Percentiles rank a stretch among this genome's conserved stretches.
Evolutionary conservation across 92 coral and sea anemone genomes (phyloP).

Genomic region (Actinostola sp.): DNA sequence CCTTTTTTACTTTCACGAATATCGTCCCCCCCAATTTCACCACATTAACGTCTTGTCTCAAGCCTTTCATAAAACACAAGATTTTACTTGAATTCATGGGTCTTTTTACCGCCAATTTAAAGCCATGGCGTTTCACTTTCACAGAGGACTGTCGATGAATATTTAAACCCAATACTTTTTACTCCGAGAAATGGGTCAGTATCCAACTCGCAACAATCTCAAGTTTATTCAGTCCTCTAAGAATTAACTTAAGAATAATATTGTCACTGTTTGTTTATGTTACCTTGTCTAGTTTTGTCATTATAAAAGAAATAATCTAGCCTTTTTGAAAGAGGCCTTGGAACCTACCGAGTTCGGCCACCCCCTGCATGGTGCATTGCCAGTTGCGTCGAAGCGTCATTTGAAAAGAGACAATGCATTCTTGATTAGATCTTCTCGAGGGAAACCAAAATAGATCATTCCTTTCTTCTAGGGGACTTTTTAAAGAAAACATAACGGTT

Average conservation of each 20-base stretch:
- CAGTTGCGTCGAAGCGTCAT: constrained; percentile 6
- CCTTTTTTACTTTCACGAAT: too few relatives aligned
- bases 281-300: not conserved
- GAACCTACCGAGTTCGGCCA: not conserved
- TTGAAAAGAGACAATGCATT: constrained; percentile 27
- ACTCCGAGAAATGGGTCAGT: too few relatives aligned
- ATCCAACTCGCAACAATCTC: too few relatives aligned
- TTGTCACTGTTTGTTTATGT: not conserved
- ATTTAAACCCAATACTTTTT: too few relatives aligned
- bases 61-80: too few relatives aligned
- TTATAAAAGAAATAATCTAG: not conserved
- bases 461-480: not conserved
- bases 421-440: not conserved
- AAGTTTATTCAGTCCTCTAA: too few relatives aligned
- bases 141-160: too few relatives aligned
- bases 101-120: too few relatives aligned
- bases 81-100: too few relatives aligned
- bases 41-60: too few relatives aligned
- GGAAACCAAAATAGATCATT: not conserved
- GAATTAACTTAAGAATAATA: not conserved
- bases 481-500: not conserved
- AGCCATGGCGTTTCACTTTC: too few relatives aligned
- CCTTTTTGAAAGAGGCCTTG: not conserved
- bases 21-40: too few relatives aligned
- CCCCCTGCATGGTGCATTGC: not conserved